These are phyloP conservation scores for Pica pica DNA, from an alignment of 2,113 vertebrate genomes.

Conservation along the genomic window DNA sequence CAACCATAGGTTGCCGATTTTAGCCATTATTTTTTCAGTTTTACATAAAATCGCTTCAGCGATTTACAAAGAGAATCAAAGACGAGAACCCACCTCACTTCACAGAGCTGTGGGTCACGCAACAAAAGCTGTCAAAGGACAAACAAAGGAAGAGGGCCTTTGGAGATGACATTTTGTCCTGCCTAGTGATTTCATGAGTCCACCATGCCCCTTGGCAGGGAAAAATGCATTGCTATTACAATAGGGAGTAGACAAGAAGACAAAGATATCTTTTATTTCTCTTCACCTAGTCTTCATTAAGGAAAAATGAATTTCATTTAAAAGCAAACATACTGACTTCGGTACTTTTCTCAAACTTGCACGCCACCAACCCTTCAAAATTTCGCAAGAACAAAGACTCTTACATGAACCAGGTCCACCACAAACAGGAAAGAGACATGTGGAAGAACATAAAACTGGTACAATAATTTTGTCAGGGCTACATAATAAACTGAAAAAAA, in stretches of 20 bases:
- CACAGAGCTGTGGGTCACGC: background rate
- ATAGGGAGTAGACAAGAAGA: background rate
- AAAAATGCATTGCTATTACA: background rate
- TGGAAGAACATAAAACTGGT: fast-evolving
- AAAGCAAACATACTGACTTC: background rate
- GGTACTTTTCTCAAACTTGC: background rate
- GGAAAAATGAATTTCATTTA: background rate
- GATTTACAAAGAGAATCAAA: background rate
- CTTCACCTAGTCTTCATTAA: background rate
- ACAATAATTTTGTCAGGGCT: background rate
- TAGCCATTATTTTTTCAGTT: background rate
- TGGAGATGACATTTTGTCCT: background rate
- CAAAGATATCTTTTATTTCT: background rate
- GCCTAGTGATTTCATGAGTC: background rate
- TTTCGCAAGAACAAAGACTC: background rate
- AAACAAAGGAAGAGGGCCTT: background rate
- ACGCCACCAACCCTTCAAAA: background rate
- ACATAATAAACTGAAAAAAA: background rate
- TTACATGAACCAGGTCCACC: background rate
- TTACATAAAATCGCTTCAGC: background rate
- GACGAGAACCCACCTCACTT: background rate
- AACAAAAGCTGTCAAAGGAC: background rate
- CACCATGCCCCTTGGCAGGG: background rate
- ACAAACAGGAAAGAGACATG: background rate
- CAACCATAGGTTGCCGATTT: fast-evolving